phyloP scores from a whole-genome alignment of 2,888 invertebrate genomes.

The Miltochrista miniata region DNA sequence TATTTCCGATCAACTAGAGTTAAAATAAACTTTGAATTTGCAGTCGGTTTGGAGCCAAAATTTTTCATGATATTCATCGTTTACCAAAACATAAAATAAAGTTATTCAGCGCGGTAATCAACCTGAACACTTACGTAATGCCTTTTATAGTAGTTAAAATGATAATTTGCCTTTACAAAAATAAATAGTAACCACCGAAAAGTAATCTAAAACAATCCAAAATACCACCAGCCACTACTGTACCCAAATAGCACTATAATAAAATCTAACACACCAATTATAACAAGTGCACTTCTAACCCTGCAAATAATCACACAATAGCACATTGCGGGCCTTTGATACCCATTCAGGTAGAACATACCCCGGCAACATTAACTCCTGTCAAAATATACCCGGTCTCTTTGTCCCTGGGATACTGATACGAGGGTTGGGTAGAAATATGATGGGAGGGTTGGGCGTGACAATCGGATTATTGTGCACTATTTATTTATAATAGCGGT shows the following conservation, averaged over 20 bases:
- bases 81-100: too few relatives aligned
- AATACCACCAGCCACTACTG: neutral
- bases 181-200: neutral
- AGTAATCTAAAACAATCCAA: neutral
- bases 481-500: slow-evolving; percentile 35
- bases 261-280: slow-evolving; percentile 24
- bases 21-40: too few relatives aligned
- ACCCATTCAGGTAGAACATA: slow-evolving; percentile 60
- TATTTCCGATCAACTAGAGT: too few relatives aligned
- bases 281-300: slow-evolving; percentile 48
- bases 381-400: slow-evolving; percentile 69
- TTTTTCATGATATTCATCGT: too few relatives aligned
- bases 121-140: too few relatives aligned
- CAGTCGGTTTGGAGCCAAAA: too few relatives aligned
- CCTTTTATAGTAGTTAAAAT: too few relatives aligned
- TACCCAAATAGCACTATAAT: slow-evolving; percentile 2
- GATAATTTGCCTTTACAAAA: neutral
- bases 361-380: slow-evolving; percentile 72
- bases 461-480: slow-evolving; percentile 52
- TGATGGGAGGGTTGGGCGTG: slow-evolving; percentile 49
- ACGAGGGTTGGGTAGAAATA: slow-evolving; percentile 49
- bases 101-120: too few relatives aligned
- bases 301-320: slow-evolving; percentile 44
- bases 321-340: slow-evolving; percentile 39
- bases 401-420: slow-evolving; percentile 67